Evolutionary conservation across 1,140 invertebrate genomes (phyloP).

Genomic region (Limonius californicus): DNA sequence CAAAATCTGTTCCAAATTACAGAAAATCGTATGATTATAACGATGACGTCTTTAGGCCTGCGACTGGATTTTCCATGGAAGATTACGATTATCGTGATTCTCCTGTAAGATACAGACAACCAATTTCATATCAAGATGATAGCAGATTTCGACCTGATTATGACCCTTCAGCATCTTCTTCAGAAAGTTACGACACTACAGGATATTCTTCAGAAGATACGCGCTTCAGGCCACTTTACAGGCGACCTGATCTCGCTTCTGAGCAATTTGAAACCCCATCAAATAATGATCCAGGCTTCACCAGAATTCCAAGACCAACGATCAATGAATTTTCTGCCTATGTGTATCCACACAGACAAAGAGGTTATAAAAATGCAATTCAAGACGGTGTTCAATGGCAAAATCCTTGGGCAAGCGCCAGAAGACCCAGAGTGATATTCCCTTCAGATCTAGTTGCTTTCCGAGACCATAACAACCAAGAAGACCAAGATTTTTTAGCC

Average conservation of each 20-base stretch:
- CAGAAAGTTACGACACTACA: not conserved
- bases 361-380: constrained; percentile 28
- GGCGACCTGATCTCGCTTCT: not conserved
- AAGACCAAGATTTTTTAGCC: constrained; percentile 42
- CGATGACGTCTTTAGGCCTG: not conserved
- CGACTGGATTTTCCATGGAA: not conserved
- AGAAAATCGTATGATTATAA: constrained; percentile 3
- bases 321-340: constrained; percentile 29
- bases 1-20: not conserved
- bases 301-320: constrained; percentile 19
- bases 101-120: constrained; percentile 3
- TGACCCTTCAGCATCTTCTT: not conserved
- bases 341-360: constrained; percentile 36
- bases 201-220: not conserved
- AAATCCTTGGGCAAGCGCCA: constrained; percentile 32
- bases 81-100: not conserved
- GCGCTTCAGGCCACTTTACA: not conserved
- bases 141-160: constrained; percentile 9
- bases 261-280: not conserved
- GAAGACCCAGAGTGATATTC: constrained; percentile 45
- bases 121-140: constrained; percentile 2
- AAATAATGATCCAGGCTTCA: not conserved
- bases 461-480: constrained; percentile 36
- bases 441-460: constrained; percentile 45
- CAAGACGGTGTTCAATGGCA: constrained; percentile 8